Conservation (phyloP, 2,888 invertebrate species). For the Mythimna lalbum region DNA sequence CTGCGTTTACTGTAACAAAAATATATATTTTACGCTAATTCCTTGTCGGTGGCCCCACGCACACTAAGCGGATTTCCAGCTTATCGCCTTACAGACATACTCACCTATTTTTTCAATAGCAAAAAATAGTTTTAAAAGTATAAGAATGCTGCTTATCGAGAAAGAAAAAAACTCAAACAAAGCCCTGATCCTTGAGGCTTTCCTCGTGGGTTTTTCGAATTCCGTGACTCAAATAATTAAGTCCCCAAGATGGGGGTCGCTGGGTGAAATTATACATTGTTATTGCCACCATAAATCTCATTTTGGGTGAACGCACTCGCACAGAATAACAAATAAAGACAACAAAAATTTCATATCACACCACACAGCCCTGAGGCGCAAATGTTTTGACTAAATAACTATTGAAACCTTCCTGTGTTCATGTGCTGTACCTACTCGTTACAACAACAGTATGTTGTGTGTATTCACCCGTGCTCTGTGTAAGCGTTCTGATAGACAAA, state of each 20-base stretch:
- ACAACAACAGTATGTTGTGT: conserved; percentile 15
- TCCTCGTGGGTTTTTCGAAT: conserved; percentile 85
- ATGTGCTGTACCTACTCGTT: conserved; percentile 12
- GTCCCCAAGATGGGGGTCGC: conserved; percentile 83
- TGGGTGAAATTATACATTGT: conserved; percentile 88
- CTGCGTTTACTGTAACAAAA: conserved; percentile 74
- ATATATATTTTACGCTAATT: conserved; percentile 87
- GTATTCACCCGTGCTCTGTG: conserved; percentile 30
- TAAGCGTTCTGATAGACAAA: conserved; percentile 51
- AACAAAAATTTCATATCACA: conserved; percentile 74
- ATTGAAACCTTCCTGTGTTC: conserved; percentile 21
- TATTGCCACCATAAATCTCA: conserved; percentile 88
- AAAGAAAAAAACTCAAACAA: conserved; percentile 81
- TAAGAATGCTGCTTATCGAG: conserved; percentile 75
- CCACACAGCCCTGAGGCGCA: conserved; percentile 45
- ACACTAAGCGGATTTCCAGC: conserved; percentile 88
- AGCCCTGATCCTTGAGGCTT: conserved; percentile 85
- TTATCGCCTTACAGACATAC: conserved; percentile 85
- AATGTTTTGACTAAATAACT: conserved; percentile 49
- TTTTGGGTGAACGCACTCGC: conserved; percentile 83
- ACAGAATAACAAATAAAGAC: conserved; percentile 82
- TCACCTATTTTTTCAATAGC: conserved; percentile 86
- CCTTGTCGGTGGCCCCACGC: conserved; percentile 79
- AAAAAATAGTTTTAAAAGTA: conserved; percentile 83
- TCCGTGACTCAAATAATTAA: conserved; percentile 91